Conservation (phyloP, 2,888 invertebrate genomes). For the Aphodius granarius region DNA sequence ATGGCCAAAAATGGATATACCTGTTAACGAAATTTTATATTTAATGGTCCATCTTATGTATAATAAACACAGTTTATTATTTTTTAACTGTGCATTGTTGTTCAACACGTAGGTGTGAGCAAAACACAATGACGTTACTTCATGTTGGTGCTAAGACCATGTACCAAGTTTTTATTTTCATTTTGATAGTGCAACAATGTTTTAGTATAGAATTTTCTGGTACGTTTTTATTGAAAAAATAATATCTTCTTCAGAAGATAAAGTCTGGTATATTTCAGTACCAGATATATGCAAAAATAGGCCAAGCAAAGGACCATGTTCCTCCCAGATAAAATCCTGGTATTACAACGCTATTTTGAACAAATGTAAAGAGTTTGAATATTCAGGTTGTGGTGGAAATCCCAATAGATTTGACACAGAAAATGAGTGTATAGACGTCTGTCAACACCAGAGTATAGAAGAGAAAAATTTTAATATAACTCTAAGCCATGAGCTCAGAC, state of each 20-base stretch:
- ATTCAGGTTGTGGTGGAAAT: constrained; percentile 91
- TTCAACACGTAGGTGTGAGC: background rate
- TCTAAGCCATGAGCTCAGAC: constrained; percentile 54
- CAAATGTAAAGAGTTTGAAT: constrained; percentile 75
- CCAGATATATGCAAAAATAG: background rate
- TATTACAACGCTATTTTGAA: constrained; percentile 71
- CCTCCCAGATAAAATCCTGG: constrained; percentile 64
- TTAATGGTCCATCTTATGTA: too few relatives aligned
- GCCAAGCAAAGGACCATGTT: constrained; percentile 63
- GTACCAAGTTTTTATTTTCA: background rate
- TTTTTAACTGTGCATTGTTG: too few relatives aligned
- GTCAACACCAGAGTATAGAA: background rate
- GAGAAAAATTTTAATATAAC: background rate
- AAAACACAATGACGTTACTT: background rate
- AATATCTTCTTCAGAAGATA: background rate
- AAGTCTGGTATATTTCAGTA: background rate
- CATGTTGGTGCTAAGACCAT: background rate
- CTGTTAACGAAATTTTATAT: too few relatives aligned
- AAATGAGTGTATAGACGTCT: background rate
- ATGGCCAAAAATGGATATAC: too few relatives aligned
- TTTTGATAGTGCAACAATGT: background rate
- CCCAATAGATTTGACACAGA: constrained; percentile 77
- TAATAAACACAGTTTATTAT: too few relatives aligned
- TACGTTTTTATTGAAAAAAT: background rate
- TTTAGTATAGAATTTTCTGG: background rate